phyloP scores from a whole-genome alignment of 2,888 invertebrate species.

The Cetonia aurata region DNA sequence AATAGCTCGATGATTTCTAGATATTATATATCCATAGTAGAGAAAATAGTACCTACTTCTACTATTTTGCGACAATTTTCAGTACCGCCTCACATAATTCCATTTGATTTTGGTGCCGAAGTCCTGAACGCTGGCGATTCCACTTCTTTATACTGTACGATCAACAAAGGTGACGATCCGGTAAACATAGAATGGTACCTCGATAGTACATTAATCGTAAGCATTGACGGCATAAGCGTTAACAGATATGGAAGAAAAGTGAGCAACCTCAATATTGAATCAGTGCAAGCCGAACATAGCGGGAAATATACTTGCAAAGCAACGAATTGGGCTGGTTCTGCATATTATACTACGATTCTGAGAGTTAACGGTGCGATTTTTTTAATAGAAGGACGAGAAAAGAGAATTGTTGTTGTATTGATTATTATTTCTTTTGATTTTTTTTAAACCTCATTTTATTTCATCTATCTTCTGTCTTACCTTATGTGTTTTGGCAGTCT shows the following conservation, averaged over 20 bases:
- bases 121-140: constrained; percentile 82
- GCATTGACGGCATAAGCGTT: constrained; percentile 64
- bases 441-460: background rate
- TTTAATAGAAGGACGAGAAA: no score
- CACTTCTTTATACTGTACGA: constrained; percentile 80
- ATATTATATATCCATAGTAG: no score
- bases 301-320: constrained; percentile 81
- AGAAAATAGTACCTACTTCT: no score
- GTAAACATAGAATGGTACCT: constrained; percentile 74
- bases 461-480: background rate
- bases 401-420: background rate
- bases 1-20: no score
- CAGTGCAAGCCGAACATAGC: constrained; percentile 72
- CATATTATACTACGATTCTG: constrained; percentile 54
- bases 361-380: constrained; percentile 57
- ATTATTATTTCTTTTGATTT: background rate
- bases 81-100: constrained; percentile 75
- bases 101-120: constrained; percentile 80
- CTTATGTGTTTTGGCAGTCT: background rate
- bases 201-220: constrained; percentile 72
- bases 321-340: constrained; percentile 77
- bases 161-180: constrained; percentile 81
- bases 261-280: constrained; percentile 68
- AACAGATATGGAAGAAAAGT: constrained; percentile 69
- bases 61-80: constrained; percentile 1